Evolutionary conservation across 2,888 invertebrate species (phyloP).

Genomic region (Eristalinus sepulchralis): DNA sequence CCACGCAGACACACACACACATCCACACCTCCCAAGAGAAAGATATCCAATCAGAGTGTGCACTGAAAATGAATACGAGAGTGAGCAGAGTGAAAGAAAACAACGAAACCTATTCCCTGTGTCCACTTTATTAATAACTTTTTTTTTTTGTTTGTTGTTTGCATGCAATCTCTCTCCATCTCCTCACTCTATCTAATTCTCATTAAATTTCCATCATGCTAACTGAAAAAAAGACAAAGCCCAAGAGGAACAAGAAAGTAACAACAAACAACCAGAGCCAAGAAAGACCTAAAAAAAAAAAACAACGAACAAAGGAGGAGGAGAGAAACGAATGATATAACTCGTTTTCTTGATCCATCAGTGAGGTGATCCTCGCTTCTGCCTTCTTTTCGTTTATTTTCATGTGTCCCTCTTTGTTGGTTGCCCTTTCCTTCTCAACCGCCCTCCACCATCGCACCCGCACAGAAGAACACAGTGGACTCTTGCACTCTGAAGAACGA

Average conservation of each 20-base stretch:
- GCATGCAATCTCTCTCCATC: neutral
- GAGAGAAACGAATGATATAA: neutral
- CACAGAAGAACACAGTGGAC: neutral
- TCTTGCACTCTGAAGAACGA: neutral
- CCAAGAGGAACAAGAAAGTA: neutral
- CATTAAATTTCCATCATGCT: conserved; percentile 14
- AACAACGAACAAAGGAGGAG: neutral
- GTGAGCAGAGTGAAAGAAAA: neutral
- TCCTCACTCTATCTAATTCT: neutral
- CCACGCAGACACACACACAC: neutral
- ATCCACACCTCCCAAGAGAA: neutral
- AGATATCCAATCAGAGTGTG: neutral
- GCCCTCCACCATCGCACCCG: neutral
- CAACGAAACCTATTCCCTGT: neutral
- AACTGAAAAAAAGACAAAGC: neutral
- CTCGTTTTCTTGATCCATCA: neutral
- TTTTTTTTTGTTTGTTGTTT: neutral
- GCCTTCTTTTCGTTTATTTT: neutral
- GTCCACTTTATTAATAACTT: neutral
- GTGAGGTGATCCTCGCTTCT: conserved; percentile 4
- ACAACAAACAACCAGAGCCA: neutral
- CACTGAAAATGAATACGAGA: neutral
- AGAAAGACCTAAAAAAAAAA: neutral
- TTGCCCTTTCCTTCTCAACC: neutral
- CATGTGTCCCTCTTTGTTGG: neutral